Evolutionary conservation across 2,888 invertebrate genomes (phyloP).

Genomic region (Clivina fossor): DNA sequence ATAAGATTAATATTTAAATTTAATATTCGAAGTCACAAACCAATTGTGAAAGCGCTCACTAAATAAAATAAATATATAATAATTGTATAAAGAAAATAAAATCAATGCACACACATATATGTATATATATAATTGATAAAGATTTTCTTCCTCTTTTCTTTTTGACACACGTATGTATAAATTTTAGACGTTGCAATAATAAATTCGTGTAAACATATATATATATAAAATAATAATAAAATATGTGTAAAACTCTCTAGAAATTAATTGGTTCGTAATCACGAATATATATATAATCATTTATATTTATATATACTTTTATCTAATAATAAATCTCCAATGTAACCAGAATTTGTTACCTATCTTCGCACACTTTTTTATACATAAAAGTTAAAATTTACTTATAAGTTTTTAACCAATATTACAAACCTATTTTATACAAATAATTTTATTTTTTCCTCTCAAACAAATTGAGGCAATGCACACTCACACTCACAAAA

Average conservation of each 20-base stretch:
- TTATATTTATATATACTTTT: slow-evolving; percentile 24
- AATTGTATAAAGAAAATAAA: background rate
- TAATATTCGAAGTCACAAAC: slow-evolving; percentile 27
- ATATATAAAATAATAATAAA: slow-evolving; percentile 20
- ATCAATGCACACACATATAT: too few species aligned
- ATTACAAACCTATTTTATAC: slow-evolving; percentile 14
- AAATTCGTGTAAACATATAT: slow-evolving; percentile 3
- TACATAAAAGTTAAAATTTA: slow-evolving; percentile 15
- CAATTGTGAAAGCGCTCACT: too few species aligned
- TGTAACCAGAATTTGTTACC: slow-evolving; percentile 15
- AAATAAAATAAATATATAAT: slow-evolving; percentile 11
- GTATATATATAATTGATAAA: background rate
- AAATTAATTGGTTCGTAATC: slow-evolving; percentile 24
- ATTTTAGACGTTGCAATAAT: too few species aligned
- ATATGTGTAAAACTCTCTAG: slow-evolving; percentile 10
- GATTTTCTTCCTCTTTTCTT: too few species aligned
- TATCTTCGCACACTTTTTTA: slow-evolving; percentile 4
- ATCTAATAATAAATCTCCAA: slow-evolving; percentile 14
- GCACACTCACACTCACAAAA: too few species aligned
- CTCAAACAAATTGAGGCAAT: slow-evolving; percentile 2
- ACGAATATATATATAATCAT: slow-evolving; percentile 27
- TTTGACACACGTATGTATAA: too few species aligned
- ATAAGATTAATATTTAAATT: slow-evolving; percentile 21
- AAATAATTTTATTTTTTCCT: background rate
- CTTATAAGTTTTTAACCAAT: slow-evolving; percentile 12